Base-by-base conservation (phyloP, 2,797 vertebrate species). In the Chromobotia macracanthus region DNA sequence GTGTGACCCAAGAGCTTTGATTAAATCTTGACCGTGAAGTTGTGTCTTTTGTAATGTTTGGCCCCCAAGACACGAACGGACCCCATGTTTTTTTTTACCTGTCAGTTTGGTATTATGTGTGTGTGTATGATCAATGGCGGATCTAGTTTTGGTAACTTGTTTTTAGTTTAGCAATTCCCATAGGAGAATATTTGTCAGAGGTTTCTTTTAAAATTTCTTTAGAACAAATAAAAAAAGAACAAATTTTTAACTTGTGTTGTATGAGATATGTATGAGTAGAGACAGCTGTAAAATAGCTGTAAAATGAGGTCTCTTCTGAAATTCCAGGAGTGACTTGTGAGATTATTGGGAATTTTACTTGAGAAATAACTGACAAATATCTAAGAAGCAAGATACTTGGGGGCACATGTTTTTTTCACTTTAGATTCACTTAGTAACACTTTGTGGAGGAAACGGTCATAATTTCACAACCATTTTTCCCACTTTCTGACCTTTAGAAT, bases 1-100 rank as follows among this genome's bases (percentile, higher is more conserved):
- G 35, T 66, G 77, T 78, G 80, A 87, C 80, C 80, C 75, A 75
- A 86, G 82, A 85, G 70, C 67, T 83, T 76, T 82, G 74, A 76
- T 81, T 83, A 79, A 84, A 85, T 84, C 56, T 75, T 77, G 82
- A 91, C 86, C 80, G 63, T 44, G 80, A 64, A 84, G 75, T 73
- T 70, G 83, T 77, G 79, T 82, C 58, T 82, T 82, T 80, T 46
- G 18, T 58, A 78, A 55, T 64, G 64, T 84, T 80, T 79, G 79
- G 68, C 72, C 78, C 25, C 78, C 60, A 84, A 66, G 73, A 79
- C 83, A 84, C 75, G 82, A 84, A 86, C 0, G 10, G 35, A 1
- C 11, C 18, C 16, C 8, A 2, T 64, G n/a, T 35, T 60, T 35
- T 60, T 41, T 63, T 56, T 44, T 21, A 2, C 18, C 31, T 16